phyloP scores from a whole-genome alignment of 2,113 vertebrate genomes.

The Peromyscus leucopus region DNA sequence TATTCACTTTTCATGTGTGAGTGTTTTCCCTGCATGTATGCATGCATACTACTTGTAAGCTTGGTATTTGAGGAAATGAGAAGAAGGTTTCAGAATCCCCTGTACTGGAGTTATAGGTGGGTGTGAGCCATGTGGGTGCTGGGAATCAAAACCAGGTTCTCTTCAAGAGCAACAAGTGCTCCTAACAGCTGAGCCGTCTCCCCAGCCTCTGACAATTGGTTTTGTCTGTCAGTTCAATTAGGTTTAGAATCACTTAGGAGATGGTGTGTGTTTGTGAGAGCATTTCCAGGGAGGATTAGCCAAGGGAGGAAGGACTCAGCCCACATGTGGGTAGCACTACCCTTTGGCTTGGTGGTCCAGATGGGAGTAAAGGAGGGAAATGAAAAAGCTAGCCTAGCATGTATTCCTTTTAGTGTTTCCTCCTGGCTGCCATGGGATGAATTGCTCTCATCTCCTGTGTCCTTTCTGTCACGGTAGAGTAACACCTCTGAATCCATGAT shows the following conservation, averaged over 20 bases:
- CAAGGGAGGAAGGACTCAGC: not conserved
- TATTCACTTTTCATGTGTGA: not conserved
- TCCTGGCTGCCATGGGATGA: not conserved
- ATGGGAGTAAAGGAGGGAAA: not conserved
- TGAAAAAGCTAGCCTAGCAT: too few relatives aligned
- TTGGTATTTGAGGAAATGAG: not conserved
- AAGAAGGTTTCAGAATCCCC: not conserved
- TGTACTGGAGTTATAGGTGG: not conserved
- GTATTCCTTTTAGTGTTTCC: not conserved
- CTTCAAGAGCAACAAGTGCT: not conserved
- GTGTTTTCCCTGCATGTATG: not conserved
- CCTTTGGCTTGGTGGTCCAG: not conserved
- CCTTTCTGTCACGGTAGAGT: not conserved
- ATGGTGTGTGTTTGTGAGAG: not conserved
- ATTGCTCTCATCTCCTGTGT: not conserved
- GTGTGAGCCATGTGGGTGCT: not conserved
- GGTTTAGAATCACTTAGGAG: not conserved
- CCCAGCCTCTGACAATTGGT: not conserved
- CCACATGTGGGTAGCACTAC: not conserved
- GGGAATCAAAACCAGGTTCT: not conserved
- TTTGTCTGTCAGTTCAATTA: not conserved
- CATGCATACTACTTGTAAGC: not conserved
- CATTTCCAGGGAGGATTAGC: not conserved
- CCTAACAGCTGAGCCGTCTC: not conserved
- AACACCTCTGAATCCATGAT: not conserved